phyloP scores from a whole-genome alignment of 2,888 invertebrate species.

The Electrophaes corylata region DNA sequence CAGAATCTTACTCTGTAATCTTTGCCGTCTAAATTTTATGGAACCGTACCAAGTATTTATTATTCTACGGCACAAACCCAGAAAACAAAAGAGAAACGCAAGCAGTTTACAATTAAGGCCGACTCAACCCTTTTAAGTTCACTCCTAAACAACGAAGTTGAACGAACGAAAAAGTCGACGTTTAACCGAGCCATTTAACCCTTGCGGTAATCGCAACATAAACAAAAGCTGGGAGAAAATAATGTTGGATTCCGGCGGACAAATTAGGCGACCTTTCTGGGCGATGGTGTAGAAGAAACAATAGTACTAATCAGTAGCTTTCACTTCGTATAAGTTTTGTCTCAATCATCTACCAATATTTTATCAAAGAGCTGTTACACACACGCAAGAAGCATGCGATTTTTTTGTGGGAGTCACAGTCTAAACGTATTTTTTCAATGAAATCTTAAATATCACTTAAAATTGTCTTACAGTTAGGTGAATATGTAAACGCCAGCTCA shows the following conservation, averaged over 20 bases:
- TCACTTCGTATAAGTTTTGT: not conserved
- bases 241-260: conserved; percentile 79
- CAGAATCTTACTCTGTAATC: conserved; percentile 25
- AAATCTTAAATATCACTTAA: too few species aligned
- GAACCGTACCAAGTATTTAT: not conserved
- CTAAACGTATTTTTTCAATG: too few species aligned
- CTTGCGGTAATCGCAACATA: conserved; percentile 79
- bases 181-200: conserved; percentile 79
- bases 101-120: conserved; percentile 72
- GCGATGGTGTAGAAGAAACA: conserved; percentile 43
- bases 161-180: conserved; percentile 76
- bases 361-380: too few species aligned
- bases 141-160: conserved; percentile 71
- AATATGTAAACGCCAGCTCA: too few species aligned
- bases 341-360: too few species aligned
- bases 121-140: conserved; percentile 76
- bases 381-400: too few species aligned
- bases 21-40: conserved; percentile 42
- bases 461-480: too few species aligned
- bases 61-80: conserved; percentile 38
- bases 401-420: too few species aligned
- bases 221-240: conserved; percentile 77
- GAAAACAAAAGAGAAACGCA: conserved; percentile 64
- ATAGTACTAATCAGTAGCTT: conserved; percentile 2
- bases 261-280: conserved; percentile 81